Percentiles rank a stretch among this genome's conserved stretches.
Conservation (phyloP, 2,797 vertebrate genomes). For the Neosilurus mollespiculum region DNA sequence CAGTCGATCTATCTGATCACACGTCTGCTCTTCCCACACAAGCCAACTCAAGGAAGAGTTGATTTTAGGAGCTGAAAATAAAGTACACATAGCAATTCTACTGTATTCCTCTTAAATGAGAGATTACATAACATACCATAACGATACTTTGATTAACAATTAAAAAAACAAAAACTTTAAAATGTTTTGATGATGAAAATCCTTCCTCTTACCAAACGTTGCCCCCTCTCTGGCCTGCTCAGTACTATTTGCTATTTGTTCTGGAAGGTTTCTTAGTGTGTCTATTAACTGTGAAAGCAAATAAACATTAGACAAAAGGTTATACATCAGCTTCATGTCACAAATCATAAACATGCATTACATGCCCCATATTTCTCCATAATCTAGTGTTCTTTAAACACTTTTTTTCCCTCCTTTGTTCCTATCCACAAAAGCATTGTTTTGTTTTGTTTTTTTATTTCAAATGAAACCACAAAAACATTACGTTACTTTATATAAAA, state of each 20-base stretch:
- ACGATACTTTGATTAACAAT: not conserved
- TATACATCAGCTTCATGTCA: not conserved
- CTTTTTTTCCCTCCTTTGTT: too few species aligned
- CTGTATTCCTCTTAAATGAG: conserved; percentile 1
- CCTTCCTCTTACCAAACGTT: conserved; percentile 78
- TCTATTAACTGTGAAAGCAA: conserved; percentile 79
- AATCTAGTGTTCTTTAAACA: not conserved
- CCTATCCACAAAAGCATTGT: too few species aligned
- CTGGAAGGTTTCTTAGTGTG: conserved; percentile 81
- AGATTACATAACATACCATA: not conserved
- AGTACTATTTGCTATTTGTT: conserved; percentile 73
- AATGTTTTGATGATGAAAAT: not conserved
- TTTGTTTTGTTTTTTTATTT: too few species aligned
- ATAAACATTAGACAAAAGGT: not conserved
- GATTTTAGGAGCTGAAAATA: conserved; percentile 84
- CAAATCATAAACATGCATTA: not conserved
- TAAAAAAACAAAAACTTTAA: not conserved
- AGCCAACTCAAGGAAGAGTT: conserved; percentile 78
- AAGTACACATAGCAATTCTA: not conserved
- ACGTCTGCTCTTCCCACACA: conserved; percentile 88
- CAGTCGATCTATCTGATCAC: conserved; percentile 78
- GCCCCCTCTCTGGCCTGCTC: conserved; percentile 80
- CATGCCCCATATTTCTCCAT: too few species aligned
- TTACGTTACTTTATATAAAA: too few species aligned
- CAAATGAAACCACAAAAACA: too few species aligned